These are phyloP conservation scores for Nomada lathburiana DNA, from an alignment of 2,888 invertebrate species.

Conservation along the genomic window DNA sequence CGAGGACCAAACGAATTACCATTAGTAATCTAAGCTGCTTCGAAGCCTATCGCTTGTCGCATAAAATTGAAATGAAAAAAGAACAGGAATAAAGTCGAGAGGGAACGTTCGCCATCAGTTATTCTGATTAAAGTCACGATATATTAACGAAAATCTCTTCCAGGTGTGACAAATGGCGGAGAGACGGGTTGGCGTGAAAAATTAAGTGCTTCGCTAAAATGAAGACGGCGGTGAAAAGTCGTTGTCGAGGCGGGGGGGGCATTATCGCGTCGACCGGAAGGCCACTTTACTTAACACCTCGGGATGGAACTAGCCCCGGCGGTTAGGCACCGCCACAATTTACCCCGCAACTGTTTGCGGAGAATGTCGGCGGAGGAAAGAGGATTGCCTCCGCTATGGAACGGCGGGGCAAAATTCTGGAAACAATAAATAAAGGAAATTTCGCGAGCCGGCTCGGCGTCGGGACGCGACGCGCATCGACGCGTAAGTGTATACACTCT, in stretches of 20 bases:
- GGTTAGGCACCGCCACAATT: slow-evolving; percentile 32
- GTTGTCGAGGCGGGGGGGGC: background rate
- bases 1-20: too few species aligned
- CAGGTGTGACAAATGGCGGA: background rate
- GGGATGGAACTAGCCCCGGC: slow-evolving; percentile 43
- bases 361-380: slow-evolving; percentile 33
- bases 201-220: background rate
- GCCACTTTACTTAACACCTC: slow-evolving; percentile 60
- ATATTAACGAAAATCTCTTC: background rate
- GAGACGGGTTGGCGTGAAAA: background rate
- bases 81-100: too few species aligned
- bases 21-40: too few species aligned
- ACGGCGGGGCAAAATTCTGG: slow-evolving; percentile 18
- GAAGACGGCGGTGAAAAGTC: background rate
- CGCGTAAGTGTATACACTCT: slow-evolving; percentile 10
- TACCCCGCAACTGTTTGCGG: slow-evolving; percentile 22
- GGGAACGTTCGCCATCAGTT: background rate
- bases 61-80: too few species aligned
- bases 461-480: slow-evolving; percentile 31
- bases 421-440: slow-evolving; percentile 47
- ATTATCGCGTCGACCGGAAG: slow-evolving; percentile 42
- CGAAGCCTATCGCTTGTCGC: too few species aligned
- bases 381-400: slow-evolving; percentile 33
- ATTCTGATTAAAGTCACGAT: background rate
- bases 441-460: background rate